A percentile compares a stretch with the other conserved stretches of the same genome.
These are phyloP conservation scores for Augochlorella aurata DNA, from an alignment of 2,888 invertebrate species.

Conservation along the genomic window DNA sequence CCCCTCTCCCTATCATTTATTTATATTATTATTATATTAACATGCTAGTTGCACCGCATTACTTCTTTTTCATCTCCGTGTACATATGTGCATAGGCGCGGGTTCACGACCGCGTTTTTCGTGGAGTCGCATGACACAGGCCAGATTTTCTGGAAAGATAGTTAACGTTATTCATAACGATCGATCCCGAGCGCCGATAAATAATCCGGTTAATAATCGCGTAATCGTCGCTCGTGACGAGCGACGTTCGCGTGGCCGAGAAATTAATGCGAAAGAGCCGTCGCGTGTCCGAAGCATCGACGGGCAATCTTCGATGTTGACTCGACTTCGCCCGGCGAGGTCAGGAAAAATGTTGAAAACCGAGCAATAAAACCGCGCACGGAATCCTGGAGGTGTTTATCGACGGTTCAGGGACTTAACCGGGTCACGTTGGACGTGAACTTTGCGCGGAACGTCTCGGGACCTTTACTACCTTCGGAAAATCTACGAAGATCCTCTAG, in stretches of 20 bases:
- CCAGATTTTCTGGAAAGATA: constrained; percentile 55
- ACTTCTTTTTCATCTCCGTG: neutral
- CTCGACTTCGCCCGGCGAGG: neutral
- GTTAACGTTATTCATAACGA: constrained; percentile 40
- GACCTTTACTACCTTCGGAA: neutral
- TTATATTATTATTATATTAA: too few species aligned
- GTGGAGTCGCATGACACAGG: constrained; percentile 24
- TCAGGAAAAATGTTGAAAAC: neutral
- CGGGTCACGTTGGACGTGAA: constrained; percentile 7
- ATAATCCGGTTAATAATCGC: constrained; percentile 61
- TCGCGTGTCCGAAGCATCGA: constrained; percentile 32
- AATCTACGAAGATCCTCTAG: neutral
- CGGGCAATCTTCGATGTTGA: constrained; percentile 30
- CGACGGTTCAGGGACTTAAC: neutral
- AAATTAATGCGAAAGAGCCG: constrained; percentile 30
- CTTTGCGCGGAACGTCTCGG: neutral
- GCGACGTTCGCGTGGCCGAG: constrained; percentile 1
- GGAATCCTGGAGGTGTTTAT: neutral
- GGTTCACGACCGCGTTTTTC: neutral
- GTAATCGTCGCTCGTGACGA: constrained; percentile 42
- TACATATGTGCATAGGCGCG: neutral
- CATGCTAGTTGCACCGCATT: neutral
- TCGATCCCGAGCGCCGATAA: constrained; percentile 60
- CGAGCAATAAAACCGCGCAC: neutral
- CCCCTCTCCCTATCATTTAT: constrained; percentile 4